Evolutionary conservation across 2,113 vertebrate species (phyloP), one percentile per base, ranked within the genome.

Genomic region (Turdus rufiventris): DNA sequence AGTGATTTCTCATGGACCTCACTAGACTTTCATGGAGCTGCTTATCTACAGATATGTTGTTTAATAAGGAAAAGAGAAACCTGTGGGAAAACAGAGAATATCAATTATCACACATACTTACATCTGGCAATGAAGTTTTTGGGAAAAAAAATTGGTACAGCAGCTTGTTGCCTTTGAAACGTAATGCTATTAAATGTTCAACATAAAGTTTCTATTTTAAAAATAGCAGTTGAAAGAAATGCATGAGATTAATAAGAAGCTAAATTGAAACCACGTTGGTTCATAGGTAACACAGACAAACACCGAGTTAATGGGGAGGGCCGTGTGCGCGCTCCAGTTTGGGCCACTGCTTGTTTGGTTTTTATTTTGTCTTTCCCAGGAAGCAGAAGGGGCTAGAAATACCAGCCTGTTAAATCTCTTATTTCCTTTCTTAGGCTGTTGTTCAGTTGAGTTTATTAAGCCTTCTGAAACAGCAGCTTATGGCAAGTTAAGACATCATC

Each of bases 231-330:
- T 97, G 97, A 98, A 98, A 96, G 96, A 97, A 96, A 96, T 89
- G 78, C 56, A 38, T 24, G 20, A 88, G 93, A 97, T 98, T 97
- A 98, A 96, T 97, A 97, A 96, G 96, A 92, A 88, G 73, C 91
- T 98, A 97, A 98, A 98, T 98, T 97, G 97, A 97, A 98, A 98
- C 97, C 98, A 97, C 4, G 74, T 96, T 97, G 90, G 70, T 81
- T 94, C 50, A 54, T 96, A 97, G 96, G 98, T 98, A 98, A 93
- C 54, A 76, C 95, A 91, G 89, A 95, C 78, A 94, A 98, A 93
- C 71, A 58, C 42, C 1, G 21, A 91, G 54, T 96, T 96, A 96
- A 95, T 93, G 96, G 95, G 75, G 34, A 78, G 72, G 82, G 85
- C 95, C 93, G 19, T 78, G 77, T 18, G 28, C 87, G 51, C 1